Percentiles rank a stretch among this genome's conserved stretches.
Conservation (phyloP, 2,797 vertebrate genomes). For the Phataginus tetradactyla region DNA sequence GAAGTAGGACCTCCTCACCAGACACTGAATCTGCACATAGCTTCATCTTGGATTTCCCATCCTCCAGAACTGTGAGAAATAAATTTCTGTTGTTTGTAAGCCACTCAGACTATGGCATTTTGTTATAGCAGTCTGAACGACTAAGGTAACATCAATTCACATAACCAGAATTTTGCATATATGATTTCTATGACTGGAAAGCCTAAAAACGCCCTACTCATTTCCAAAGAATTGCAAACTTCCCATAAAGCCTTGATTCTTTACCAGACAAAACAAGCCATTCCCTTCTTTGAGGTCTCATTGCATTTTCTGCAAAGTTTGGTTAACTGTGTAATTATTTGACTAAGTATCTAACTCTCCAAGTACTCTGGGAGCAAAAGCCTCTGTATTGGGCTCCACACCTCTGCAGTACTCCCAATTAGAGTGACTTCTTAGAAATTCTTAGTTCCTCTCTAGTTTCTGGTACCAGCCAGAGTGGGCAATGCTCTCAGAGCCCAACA, state of each 20-base stretch:
- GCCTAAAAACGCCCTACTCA: neutral
- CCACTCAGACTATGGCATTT: neutral
- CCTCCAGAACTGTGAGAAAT: neutral
- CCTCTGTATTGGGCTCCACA: neutral
- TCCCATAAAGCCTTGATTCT: neutral
- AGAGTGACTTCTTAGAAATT: neutral
- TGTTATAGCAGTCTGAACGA: neutral
- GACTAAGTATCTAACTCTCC: neutral
- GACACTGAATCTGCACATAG: neutral
- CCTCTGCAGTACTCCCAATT: neutral
- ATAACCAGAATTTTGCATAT: neutral
- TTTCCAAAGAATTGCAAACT: neutral
- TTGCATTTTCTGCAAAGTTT: neutral
- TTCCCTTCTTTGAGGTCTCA: neutral
- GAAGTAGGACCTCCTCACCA: neutral
- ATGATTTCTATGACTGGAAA: neutral
- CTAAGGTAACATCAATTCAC: neutral
- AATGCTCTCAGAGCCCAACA: neutral
- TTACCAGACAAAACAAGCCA: neutral
- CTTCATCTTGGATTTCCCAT: neutral
- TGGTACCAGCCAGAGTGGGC: neutral
- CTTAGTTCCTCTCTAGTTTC: neutral
- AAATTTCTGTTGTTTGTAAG: neutral
- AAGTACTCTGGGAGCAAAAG: neutral
- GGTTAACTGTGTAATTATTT: neutral